Evolutionary conservation across 2,113 vertebrate species (phyloP), one percentile per base, ranked within the genome.

Genomic region (Chascanopsetta lugubris): DNA sequence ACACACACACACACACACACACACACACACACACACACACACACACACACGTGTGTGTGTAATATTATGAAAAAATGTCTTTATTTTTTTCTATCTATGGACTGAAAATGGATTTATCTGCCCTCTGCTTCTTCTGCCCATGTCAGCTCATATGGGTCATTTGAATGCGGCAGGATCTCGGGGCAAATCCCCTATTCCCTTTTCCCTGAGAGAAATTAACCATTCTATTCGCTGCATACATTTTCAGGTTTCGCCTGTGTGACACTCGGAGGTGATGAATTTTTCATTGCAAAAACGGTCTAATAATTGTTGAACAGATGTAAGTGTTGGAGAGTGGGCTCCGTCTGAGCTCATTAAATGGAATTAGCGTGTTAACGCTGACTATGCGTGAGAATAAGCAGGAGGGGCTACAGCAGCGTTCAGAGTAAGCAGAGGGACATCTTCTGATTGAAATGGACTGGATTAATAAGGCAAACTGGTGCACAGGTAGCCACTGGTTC

Each of bases 231-330:
- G 90, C 95, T 94, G 95, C 94, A 97, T 97, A 97, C 90, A 97
- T 97, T 96, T 95, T 94, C 94, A 95, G 94, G 94, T 96, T 96
- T 94, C 94, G 93, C 94, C 95, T 90, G 91, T 92, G 93, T 88
- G 94, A 96, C 94, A 95, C 95, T 94, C 90, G 83, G 93, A 93
- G 94, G 94, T 96, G 95, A 94, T 97, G 94, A 96, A 96, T 97
- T 94, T 97, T 97, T 97, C 95, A 97, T 96, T 93, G 95, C 90
- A 93, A 95, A 96, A 97, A 94, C 92, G 94, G 92, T 96, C 94
- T 96, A 97, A 97, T 97, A 97, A 97, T 97, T 96, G 94, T 97
- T 95, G 95, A 96, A 96, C 96, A 98, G 94, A 96, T 98, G 95
- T 97, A 97, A 94, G 94, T 95, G 94, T 93, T 94, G 94, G 93